Percentiles rank a stretch among this genome's conserved stretches.
Conservation (phyloP, 2,113 vertebrate species). For the Nothocercus julius region DNA sequence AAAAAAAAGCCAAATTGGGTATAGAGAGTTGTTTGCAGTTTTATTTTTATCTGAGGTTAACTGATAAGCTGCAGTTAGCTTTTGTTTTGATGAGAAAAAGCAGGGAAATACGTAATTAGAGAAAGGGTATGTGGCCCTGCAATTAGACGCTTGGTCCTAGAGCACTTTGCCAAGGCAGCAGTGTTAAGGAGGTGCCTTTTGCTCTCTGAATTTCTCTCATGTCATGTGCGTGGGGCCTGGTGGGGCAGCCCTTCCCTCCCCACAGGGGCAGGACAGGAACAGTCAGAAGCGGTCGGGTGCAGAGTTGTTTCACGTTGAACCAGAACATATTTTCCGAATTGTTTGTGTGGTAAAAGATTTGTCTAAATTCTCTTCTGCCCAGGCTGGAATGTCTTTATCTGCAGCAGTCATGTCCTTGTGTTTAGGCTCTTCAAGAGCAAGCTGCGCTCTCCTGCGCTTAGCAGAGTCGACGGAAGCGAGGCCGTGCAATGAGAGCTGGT, state of each 20-base stretch:
- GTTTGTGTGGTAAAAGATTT: not conserved
- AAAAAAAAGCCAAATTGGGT: not conserved
- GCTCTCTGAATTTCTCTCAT: not conserved
- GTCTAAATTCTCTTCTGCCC: not conserved
- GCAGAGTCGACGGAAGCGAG: not conserved
- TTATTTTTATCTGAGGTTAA: not conserved
- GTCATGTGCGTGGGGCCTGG: not conserved
- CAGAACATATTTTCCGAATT: not conserved
- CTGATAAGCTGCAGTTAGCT: not conserved
- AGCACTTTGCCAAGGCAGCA: not conserved
- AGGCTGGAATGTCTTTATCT: not conserved
- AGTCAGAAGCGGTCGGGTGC: not conserved
- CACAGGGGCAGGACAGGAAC: too few species aligned
- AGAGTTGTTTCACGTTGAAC: not conserved
- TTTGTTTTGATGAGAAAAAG: not conserved
- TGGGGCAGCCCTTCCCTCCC: too few species aligned
- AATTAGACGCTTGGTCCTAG: not conserved
- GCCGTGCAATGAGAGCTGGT: rapidly evolving
- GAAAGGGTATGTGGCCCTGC: not conserved
- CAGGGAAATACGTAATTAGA: not conserved
- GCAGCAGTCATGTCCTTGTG: not conserved
- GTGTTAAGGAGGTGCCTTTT: not conserved
- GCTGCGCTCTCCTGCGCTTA: not conserved
- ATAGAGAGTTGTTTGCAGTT: not conserved
- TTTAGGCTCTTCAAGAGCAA: not conserved